Base-by-base conservation (phyloP, 2,888 invertebrate species). In the Eupeodes luniger region DNA sequence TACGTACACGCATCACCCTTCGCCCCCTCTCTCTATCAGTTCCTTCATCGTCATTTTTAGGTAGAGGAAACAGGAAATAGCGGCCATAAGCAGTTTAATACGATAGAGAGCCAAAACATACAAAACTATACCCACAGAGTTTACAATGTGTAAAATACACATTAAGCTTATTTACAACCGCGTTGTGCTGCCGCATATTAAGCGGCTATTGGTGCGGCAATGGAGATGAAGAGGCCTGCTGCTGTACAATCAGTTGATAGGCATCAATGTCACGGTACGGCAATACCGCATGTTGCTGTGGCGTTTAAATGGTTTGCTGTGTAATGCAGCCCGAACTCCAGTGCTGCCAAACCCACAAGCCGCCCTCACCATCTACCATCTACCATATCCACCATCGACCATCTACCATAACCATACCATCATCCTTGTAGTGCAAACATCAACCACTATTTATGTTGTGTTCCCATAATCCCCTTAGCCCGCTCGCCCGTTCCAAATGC, bases 61-160 rank as follows among this genome's bases (percentile, higher is more conserved):
- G 70, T 69, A 55, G 44, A 10, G 4, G 6, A 12, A 14, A 34
- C 27, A 27, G 66, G 5, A 72, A 72, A 72, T 34, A 19, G 57
- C 34, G 55, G 66, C 51, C 55, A 66, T 67, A 67, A 84, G 72
- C 84, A 84, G 75, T 81, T 87, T 72, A 57, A 72, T 59, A 77
- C 76, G 70, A 84, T 82, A 47, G 49, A 81, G 80, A 74, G 72
- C 67, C 80, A 84, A 87, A 87, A 64, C 77, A 81, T 80, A 87
- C 87, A 84, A 84, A 84, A 81, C 77, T 80, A 51, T 67, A 84
- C 80, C 84, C 87, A 51, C 80, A 77, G 55, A 81, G 51, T 78
- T 85, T 81, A 88, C 88, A 88, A 88, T 78, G 85, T 85, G 88
- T 85, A 85, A 85, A 85, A 74, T 81, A 85, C 81, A 85, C 85